A percentile compares a stretch with the other conserved stretches of the same genome.
phyloP scores from a whole-genome alignment of 2,113 vertebrate species.

The Eublepharis macularius region DNA sequence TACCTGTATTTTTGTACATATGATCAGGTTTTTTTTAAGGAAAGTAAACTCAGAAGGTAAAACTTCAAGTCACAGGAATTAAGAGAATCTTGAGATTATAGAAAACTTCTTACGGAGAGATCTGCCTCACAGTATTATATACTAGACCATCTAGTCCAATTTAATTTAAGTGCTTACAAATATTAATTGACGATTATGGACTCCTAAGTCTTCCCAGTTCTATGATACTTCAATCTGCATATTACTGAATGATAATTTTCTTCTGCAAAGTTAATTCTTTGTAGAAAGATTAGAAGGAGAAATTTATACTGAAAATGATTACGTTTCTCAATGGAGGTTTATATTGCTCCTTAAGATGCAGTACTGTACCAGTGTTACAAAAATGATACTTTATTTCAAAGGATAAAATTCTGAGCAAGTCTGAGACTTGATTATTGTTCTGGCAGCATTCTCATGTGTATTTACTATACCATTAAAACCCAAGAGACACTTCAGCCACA shows the following conservation, averaged over 20 bases:
- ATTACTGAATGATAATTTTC: background rate
- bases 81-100: background rate
- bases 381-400: conserved; percentile 7
- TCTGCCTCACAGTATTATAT: background rate
- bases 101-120: background rate
- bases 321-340: conserved; percentile 5
- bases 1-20: background rate
- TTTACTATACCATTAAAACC: conserved; percentile 25
- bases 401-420: conserved; percentile 23
- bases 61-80: background rate
- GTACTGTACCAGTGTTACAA: background rate
- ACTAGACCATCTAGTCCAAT: background rate
- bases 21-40: no score
- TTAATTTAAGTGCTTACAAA: background rate
- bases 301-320: background rate
- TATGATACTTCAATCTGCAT: background rate
- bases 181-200: background rate
- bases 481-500: conserved; percentile 28
- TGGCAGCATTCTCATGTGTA: conserved; percentile 27
- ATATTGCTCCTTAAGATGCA: background rate
- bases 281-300: background rate
- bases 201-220: background rate
- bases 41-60: background rate
- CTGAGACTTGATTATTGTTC: conserved; percentile 22
- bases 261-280: conserved; percentile 1